Evolutionary conservation across 2,888 invertebrate species (phyloP), one percentile per base, ranked within the genome.

Genomic region (Polydrusus cervinus): DNA sequence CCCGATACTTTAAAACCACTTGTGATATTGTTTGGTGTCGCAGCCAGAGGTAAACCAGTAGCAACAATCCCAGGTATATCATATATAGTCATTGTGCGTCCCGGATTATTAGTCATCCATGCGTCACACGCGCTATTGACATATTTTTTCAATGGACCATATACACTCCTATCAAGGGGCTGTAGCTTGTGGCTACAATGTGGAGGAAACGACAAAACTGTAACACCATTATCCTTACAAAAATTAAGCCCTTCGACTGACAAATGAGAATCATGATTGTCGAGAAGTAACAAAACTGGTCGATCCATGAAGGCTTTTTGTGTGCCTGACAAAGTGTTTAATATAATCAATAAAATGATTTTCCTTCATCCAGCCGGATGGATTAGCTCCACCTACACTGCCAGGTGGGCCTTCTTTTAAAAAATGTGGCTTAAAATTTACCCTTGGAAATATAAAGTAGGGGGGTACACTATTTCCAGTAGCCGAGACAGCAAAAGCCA

Each of bases 71-170:
- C 62, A 14, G 70, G 51, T 9, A 70, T 70, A 45, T 62, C 62
- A 18, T 70, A 49, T 38, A 78, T 79, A 7, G 70, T 75, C 60
- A 79, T 71, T 5, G 76, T 72, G 60, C 64, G 70, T 43, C 79
- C 79, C 14, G 78, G 75, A 60, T 80, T 55, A 66, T 49, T 79
- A 20, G 45, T 25, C 60, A 71, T 71, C 78, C 78, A 78, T 11
- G 47, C 57, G 51, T 77, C 71, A 34, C 60, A 47, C n/a, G 64
- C 53, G 61, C 65, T 43, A 67, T 77, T 77, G 43, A 60, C 55
- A 65, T 71, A 75, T 70, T 78, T 79, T 64, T 76, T 78, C 18
- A 78, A 47, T 43, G 76, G 78, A 10, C 66, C 74, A 47, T 71
- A 78, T 47, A 77, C 71, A 49, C 55, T 71, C 18, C 73, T 74